phyloP scores from a whole-genome alignment of 2,797 vertebrate genomes.

The Epinephelus malabaricus region DNA sequence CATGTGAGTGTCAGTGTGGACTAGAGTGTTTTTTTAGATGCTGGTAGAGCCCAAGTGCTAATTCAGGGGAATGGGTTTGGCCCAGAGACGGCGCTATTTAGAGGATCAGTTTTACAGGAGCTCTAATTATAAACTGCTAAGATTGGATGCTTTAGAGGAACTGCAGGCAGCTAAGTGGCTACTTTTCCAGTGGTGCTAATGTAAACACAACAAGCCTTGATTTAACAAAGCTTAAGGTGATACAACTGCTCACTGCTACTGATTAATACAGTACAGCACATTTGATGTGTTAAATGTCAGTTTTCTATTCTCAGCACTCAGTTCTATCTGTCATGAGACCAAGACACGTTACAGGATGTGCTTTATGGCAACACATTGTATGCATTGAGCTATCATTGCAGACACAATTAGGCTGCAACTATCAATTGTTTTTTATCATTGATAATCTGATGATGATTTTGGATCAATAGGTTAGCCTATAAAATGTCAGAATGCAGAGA shows the following conservation, averaged over 20 bases:
- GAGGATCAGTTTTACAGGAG: constrained; percentile 50
- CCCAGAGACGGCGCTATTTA: constrained; percentile 51
- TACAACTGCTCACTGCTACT: not conserved
- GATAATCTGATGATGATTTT: not conserved
- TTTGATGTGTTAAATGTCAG: not conserved
- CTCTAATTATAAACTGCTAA: constrained; percentile 62
- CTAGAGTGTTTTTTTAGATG: constrained; percentile 26
- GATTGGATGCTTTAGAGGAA: constrained; percentile 51
- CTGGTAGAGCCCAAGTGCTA: constrained; percentile 24
- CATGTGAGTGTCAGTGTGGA: constrained; percentile 1
- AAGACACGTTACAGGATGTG: not conserved
- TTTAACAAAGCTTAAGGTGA: not conserved
- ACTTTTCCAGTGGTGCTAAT: constrained; percentile 19
- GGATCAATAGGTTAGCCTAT: not conserved
- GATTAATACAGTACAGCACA: not conserved
- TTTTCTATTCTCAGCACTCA: not conserved
- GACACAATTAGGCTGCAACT: not conserved
- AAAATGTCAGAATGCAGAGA: not conserved
- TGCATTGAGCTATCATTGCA: not conserved
- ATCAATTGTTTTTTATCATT: not conserved
- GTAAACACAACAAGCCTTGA: constrained; percentile 33
- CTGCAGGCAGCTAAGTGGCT: constrained; percentile 9
- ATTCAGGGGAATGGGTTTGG: constrained; percentile 54
- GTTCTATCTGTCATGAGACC: not conserved
- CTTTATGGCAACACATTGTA: not conserved